Conservation (phyloP, 2,888 invertebrate genomes). For the Agonopterix arenella region DNA sequence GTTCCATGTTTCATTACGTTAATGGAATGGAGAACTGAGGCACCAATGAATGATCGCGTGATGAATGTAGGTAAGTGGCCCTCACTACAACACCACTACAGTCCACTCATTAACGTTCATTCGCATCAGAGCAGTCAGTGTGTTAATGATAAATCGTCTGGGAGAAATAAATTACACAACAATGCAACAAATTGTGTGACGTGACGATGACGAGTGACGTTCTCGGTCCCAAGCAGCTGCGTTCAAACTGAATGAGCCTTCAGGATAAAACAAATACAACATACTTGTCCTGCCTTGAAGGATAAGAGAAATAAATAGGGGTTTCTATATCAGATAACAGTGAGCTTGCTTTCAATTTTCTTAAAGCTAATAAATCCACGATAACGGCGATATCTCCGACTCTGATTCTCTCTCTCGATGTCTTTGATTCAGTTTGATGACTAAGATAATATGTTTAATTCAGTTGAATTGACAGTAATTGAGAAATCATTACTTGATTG, state of each 20-base stretch:
- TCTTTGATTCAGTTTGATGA: slow-evolving; percentile 2
- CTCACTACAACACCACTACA: slow-evolving; percentile 20
- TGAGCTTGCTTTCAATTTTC: slow-evolving; percentile 13
- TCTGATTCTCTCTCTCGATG: too few species aligned
- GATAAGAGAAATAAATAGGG: slow-evolving; percentile 26
- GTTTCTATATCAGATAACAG: slow-evolving; percentile 4
- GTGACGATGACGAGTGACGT: neutral
- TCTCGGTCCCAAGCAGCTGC: too few species aligned
- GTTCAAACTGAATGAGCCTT: too few species aligned
- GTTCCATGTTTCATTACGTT: slow-evolving; percentile 32
- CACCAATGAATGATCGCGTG: slow-evolving; percentile 37
- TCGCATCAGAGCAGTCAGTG: slow-evolving; percentile 12
- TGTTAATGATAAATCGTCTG: neutral
- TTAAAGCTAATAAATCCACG: slow-evolving; percentile 7
- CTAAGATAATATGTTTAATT: slow-evolving; percentile 12
- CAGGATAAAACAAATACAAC: too few species aligned
- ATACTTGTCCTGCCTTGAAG: slow-evolving; percentile 20
- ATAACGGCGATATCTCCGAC: neutral
- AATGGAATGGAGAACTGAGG: slow-evolving; percentile 41
- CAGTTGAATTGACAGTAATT: slow-evolving; percentile 29
- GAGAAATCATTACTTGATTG: slow-evolving; percentile 40
- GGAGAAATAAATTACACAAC: slow-evolving; percentile 1
- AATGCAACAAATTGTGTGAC: neutral
- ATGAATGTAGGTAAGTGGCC: slow-evolving; percentile 32
- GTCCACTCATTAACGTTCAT: slow-evolving; percentile 24